Base-by-base conservation (phyloP, 2,113 vertebrate genomes). In the Xenopus borealis region DNA sequence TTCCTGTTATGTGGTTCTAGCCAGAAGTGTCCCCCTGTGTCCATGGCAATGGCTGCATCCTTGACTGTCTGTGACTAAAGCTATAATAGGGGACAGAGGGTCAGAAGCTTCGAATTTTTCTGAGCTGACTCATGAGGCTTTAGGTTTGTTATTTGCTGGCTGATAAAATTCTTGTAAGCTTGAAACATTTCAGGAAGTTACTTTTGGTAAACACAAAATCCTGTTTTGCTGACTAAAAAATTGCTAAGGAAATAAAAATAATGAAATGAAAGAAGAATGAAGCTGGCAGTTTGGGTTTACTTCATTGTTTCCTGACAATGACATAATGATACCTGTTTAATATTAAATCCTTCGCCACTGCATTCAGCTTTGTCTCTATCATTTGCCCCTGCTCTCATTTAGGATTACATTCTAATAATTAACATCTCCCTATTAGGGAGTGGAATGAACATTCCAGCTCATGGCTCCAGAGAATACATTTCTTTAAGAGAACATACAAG, bases 11-110 rank as follows among this genome's bases (percentile, higher is more conserved):
- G 74, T 69, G 66, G 46, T 57, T 53, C 40, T 20, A 75, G 73
- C 40, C 16, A 52, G 14, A 33, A 16, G 66, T 69, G 66, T 70
- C 66, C 66, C 58, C 50, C 69, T 19, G 20, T 70, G 46, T 70
- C 74, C 50, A 77, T 77, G 10, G 74, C 20, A 77, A 77, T 67
- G 18, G 44, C 30, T 70, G 59, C 47, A 70, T 77, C 61, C 61
- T 77, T 77, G 74, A 70, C 74, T 57, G 74, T 77, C 74, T 77
- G 74, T 44, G 66, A 64, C 74, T 50, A 44, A 70, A 70, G 63
- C 73, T 69, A 75, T 69, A 75, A 77, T 68, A 70, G 47, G 66
- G 74, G 59, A 77, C 74, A 75, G 69, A 64, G 59, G 74, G 74
- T 62, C 66, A 77, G 59, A 64, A 53, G 66, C 67, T 70, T 77